These are phyloP conservation scores for Gymnothorax reevesii DNA, from an alignment of 2,797 vertebrate species.

Conservation along the genomic window DNA sequence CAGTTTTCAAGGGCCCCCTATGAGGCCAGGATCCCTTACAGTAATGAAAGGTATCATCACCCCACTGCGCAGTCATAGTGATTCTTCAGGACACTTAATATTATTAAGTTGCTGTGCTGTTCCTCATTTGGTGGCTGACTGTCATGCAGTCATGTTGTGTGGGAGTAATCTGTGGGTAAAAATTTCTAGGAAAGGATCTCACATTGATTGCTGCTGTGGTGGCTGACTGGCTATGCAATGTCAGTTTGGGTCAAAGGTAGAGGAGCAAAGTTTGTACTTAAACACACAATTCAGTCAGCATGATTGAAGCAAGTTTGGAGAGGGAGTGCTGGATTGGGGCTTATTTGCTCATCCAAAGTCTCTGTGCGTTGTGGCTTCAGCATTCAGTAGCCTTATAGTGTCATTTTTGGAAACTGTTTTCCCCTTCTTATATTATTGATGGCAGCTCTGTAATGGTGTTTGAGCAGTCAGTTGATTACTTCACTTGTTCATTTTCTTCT, in stretches of 20 bases:
- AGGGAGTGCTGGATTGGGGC: neutral
- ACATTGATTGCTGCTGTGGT: constrained; percentile 5
- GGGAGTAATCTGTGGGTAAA: neutral
- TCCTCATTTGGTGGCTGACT: neutral
- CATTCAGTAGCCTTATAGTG: constrained; percentile 3
- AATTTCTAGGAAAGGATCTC: constrained; percentile 2
- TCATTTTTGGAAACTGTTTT: neutral
- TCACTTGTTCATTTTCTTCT: neutral
- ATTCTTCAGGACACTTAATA: neutral
- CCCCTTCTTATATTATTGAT: too few relatives aligned
- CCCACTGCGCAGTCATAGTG: neutral
- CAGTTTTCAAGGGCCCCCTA: too few relatives aligned
- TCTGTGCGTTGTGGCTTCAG: constrained; percentile 22
- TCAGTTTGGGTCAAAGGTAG: constrained; percentile 48
- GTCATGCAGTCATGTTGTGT: neutral
- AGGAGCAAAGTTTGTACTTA: constrained; percentile 56
- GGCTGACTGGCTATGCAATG: constrained; percentile 17
- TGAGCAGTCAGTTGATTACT: neutral
- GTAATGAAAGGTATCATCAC: too few relatives aligned
- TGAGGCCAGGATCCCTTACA: too few relatives aligned
- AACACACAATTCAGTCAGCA: constrained; percentile 50
- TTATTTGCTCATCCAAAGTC: constrained; percentile 43
- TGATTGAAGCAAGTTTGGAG: constrained; percentile 22
- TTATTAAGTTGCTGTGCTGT: neutral
- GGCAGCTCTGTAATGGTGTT: neutral